Evolutionary conservation across 2,113 vertebrate genomes (phyloP).

Genomic region (Gymnorhina tibicen): DNA sequence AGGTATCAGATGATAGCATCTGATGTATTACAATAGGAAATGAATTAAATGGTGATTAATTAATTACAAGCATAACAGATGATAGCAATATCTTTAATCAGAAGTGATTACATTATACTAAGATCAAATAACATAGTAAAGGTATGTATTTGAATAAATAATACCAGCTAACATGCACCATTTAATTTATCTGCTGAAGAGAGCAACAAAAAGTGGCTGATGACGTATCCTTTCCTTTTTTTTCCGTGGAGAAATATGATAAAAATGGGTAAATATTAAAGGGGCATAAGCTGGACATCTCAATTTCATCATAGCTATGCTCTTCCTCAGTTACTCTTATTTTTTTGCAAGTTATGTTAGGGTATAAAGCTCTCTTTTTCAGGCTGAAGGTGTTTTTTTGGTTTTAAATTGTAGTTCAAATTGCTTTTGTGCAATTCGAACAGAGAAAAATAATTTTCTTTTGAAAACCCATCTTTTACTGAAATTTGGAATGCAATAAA

Average conservation of each 20-base stretch:
- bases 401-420: not conserved
- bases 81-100: constrained; percentile 10
- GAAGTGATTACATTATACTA: not conserved
- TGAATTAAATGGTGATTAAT: constrained; percentile 25
- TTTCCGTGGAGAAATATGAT: not conserved
- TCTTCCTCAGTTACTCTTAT: not conserved
- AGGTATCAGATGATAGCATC: not conserved
- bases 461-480: not conserved
- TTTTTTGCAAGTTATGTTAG: not conserved
- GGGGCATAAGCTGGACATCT: not conserved
- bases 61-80: constrained; percentile 4
- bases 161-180: not conserved
- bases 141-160: not conserved
- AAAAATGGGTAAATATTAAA: not conserved
- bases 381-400: not conserved
- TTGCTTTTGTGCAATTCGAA: not conserved
- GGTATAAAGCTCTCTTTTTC: not conserved
- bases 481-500: not conserved
- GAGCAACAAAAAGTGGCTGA: not conserved
- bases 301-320: not conserved
- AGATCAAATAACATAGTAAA: not conserved
- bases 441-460: not conserved
- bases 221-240: not conserved
- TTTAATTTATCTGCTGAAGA: not conserved
- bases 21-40: not conserved